phyloP scores from a whole-genome alignment of 2,797 vertebrate genomes.

The Fratercula arctica region DNA sequence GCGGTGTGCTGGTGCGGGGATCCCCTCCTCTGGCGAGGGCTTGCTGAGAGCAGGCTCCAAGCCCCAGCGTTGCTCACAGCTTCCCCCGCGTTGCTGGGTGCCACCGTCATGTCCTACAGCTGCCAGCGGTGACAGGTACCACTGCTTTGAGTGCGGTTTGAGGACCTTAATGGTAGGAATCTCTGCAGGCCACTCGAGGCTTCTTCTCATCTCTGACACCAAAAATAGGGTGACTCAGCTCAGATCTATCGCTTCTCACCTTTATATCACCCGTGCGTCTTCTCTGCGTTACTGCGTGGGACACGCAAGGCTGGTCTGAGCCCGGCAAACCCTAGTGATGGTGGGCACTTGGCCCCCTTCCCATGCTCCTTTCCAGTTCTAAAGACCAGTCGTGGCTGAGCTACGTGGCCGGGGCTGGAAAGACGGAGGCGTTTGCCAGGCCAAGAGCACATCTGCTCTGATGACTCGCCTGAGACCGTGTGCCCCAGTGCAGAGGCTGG shows the following conservation, averaged over 20 bases:
- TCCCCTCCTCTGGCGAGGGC: not conserved
- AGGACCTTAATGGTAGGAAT: not conserved
- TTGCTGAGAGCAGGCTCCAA: not conserved
- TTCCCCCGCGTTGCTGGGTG: rapidly evolving
- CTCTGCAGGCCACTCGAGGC: not conserved
- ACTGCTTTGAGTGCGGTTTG: not conserved
- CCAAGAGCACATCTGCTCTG: not conserved
- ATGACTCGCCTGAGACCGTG: not conserved
- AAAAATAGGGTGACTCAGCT: not conserved
- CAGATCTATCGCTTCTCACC: not conserved
- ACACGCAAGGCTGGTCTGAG: not conserved
- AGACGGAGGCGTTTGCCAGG: not conserved
- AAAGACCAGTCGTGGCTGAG: not conserved
- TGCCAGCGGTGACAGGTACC: not conserved
- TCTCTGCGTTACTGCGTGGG: not conserved
- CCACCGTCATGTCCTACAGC: not conserved
- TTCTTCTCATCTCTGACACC: not conserved
- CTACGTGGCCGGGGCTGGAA: not conserved
- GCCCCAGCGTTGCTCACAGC: not conserved
- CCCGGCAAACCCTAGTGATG: not conserved
- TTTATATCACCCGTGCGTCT: rapidly evolving
- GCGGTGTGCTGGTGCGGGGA: not conserved
- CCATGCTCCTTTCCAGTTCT: not conserved
- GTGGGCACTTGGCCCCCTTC: not conserved
- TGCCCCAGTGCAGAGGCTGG: constrained; percentile 16